A percentile compares a stretch with the other conserved stretches of the same genome.
Evolutionary conservation across 2,113 vertebrate genomes (phyloP).

Genomic region (Polypterus bichir): DNA sequence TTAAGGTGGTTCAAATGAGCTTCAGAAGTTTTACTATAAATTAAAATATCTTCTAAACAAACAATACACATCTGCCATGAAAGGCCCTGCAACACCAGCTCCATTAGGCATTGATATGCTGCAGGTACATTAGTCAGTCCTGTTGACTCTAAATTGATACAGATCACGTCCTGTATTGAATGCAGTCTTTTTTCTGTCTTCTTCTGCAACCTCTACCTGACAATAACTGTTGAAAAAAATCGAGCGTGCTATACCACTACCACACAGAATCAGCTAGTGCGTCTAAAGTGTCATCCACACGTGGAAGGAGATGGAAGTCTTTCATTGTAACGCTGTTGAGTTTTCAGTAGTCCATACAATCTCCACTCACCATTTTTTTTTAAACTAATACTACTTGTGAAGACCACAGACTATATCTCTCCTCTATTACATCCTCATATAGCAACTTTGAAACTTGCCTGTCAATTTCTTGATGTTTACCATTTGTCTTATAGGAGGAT

Average conservation of each 20-base stretch:
- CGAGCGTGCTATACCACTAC: conserved; percentile 8
- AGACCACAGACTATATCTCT: too few relatives aligned
- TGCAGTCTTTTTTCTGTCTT: conserved; percentile 14
- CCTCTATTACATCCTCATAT: too few relatives aligned
- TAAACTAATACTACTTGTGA: too few relatives aligned
- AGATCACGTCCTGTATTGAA: conserved; percentile 12
- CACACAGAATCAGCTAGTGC: not conserved
- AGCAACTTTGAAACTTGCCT: not conserved
- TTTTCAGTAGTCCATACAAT: too few relatives aligned
- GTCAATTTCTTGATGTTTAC: conserved; percentile 5
- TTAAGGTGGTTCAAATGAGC: conserved; percentile 8
- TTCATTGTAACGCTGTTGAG: too few relatives aligned
- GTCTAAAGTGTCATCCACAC: too few relatives aligned
- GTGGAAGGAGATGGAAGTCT: too few relatives aligned
- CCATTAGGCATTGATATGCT: conserved; percentile 14
- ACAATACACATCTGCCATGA: conserved; percentile 16
- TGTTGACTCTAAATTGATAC: conserved; percentile 13
- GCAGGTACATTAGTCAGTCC: conserved; percentile 10
- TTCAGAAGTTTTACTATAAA: conserved; percentile 11
- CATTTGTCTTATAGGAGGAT: not conserved
- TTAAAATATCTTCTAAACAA: conserved; percentile 9
- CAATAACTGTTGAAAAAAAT: conserved; percentile 18
- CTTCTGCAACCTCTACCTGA: conserved; percentile 15
- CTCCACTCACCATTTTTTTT: too few relatives aligned
- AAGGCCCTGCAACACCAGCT: conserved; percentile 9